These are phyloP conservation scores for Hedya salicella DNA, from an alignment of 2,888 invertebrate species.

Conservation along the genomic window DNA sequence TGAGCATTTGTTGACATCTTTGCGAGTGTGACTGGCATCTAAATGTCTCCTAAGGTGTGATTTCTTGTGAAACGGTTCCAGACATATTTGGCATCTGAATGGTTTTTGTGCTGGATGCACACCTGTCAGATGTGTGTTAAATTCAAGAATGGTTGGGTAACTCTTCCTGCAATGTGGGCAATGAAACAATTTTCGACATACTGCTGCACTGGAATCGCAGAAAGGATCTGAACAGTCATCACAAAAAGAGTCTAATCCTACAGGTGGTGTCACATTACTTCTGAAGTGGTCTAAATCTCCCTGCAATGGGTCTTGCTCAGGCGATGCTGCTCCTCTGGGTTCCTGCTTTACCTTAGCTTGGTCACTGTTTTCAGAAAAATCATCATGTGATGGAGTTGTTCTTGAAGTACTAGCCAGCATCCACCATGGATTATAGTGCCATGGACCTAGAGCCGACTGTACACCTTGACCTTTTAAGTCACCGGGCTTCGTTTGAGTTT, in stretches of 20 bases:
- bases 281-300: slow-evolving; percentile 70
- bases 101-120: slow-evolving; percentile 83
- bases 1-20: slow-evolving; percentile 83
- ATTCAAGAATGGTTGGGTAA: slow-evolving; percentile 82
- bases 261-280: slow-evolving; percentile 72
- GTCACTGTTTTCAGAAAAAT: slow-evolving; percentile 76
- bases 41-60: slow-evolving; percentile 80
- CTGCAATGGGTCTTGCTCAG: slow-evolving; percentile 75
- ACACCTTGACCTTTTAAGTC: slow-evolving; percentile 74
- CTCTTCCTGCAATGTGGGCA: slow-evolving; percentile 84
- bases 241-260: slow-evolving; percentile 78
- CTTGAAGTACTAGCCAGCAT: slow-evolving; percentile 82
- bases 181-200: slow-evolving; percentile 81
- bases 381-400: slow-evolving; percentile 76
- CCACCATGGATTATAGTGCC: slow-evolving; percentile 85
- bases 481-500: slow-evolving; percentile 81
- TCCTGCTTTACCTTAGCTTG: slow-evolving; percentile 80
- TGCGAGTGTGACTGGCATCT: slow-evolving; percentile 80
- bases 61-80: slow-evolving; percentile 83
- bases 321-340: slow-evolving; percentile 73
- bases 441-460: slow-evolving; percentile 74
- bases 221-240: slow-evolving; percentile 84
- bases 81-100: slow-evolving; percentile 82
- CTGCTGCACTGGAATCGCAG: slow-evolving; percentile 77
- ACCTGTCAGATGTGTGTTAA: slow-evolving; percentile 81